phyloP scores from a whole-genome alignment of 2,113 vertebrate genomes.

The Apodemus sylvaticus region DNA sequence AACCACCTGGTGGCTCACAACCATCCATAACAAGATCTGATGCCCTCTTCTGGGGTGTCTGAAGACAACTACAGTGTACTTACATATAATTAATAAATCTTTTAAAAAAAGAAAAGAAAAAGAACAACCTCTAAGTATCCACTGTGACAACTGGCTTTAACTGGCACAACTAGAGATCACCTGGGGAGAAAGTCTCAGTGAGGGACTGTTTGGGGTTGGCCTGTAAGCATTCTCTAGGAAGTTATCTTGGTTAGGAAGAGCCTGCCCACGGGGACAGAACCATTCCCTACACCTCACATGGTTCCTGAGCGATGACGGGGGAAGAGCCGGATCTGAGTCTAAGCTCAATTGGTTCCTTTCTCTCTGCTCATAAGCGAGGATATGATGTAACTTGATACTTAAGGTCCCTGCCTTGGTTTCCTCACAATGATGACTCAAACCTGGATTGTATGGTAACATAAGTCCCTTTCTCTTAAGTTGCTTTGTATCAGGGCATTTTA shows the following conservation, averaged over 20 bases:
- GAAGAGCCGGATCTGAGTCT: background rate
- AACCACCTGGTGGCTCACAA: no score
- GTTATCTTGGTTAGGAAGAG: background rate
- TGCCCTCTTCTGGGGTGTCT: no score
- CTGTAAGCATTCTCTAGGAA: background rate
- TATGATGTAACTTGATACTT: background rate
- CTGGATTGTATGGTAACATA: background rate
- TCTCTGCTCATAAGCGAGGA: background rate
- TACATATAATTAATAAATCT: no score
- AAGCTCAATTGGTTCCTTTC: background rate
- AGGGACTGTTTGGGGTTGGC: background rate
- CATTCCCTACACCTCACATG: background rate
- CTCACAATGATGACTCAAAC: background rate
- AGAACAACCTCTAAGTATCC: conserved; percentile 33
- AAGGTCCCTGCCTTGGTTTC: background rate
- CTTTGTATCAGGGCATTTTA: background rate
- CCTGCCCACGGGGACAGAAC: background rate
- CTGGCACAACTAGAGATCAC: background rate
- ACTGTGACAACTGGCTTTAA: background rate
- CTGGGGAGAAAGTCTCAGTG: background rate
- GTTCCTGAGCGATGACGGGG: background rate
- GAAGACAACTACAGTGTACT: no score
- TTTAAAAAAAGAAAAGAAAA: background rate
- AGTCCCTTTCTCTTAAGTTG: background rate
- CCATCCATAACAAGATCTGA: no score